Evolutionary conservation across 2,797 vertebrate genomes (phyloP).

Genomic region (Caiman crocodilus): DNA sequence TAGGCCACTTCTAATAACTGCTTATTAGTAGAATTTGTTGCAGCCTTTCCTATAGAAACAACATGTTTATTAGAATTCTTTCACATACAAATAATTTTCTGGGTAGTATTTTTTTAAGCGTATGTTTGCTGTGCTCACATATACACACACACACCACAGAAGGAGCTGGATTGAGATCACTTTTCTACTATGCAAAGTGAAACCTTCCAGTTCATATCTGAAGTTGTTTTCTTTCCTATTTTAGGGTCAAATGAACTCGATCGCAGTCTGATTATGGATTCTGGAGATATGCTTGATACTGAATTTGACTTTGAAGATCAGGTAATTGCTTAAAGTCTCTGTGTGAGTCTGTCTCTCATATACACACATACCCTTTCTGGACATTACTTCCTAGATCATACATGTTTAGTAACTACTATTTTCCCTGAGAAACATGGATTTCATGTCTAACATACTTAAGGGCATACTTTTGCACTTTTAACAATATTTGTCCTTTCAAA

Average conservation of each 20-base stretch:
- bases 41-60: neutral
- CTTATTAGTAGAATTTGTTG: neutral
- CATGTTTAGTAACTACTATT: neutral
- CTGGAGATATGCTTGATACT: slow-evolving; percentile 83
- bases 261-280: slow-evolving; percentile 87
- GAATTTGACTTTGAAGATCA: slow-evolving; percentile 89
- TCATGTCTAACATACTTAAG: neutral
- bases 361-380: neutral
- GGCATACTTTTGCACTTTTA: neutral
- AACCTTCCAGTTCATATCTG: slow-evolving; percentile 1
- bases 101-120: neutral
- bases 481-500: neutral
- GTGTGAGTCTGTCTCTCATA: neutral
- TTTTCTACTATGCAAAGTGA: neutral
- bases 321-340: slow-evolving; percentile 80
- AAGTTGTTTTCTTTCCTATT: slow-evolving; percentile 46
- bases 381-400: neutral
- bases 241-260: slow-evolving; percentile 91
- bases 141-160: neutral
- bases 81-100: neutral
- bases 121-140: neutral
- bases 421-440: neutral
- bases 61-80: neutral
- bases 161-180: neutral
- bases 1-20: neutral